Conservation (phyloP, 2,797 vertebrate species). For the Fistularia commersonii region DNA sequence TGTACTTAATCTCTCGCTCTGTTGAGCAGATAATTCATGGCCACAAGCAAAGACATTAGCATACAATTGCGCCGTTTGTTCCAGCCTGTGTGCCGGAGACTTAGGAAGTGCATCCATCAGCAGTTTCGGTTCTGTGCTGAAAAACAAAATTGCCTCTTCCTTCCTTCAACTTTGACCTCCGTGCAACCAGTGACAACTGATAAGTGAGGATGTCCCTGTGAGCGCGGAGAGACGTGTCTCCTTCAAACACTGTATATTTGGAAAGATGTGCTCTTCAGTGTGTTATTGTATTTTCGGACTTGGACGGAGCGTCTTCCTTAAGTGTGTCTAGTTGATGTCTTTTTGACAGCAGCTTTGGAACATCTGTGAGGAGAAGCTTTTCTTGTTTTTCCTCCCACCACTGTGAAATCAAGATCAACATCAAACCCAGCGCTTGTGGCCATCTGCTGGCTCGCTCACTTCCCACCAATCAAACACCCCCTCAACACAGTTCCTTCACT, state of each 20-base stretch:
- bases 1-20: conserved; percentile 69
- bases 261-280: conserved; percentile 14
- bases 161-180: conserved; percentile 67
- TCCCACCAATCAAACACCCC: conserved; percentile 68
- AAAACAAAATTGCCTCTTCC: conserved; percentile 70
- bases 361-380: conserved; percentile 64
- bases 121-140: conserved; percentile 56
- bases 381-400: conserved; percentile 12
- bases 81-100: conserved; percentile 40
- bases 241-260: conserved; percentile 27
- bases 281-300: conserved; percentile 13
- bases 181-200: conserved; percentile 57
- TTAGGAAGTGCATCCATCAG: conserved; percentile 69
- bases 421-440: conserved; percentile 68
- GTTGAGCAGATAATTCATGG: conserved; percentile 65
- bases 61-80: conserved; percentile 57
- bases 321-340: conserved; percentile 19
- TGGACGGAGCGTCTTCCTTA: conserved; percentile 23
- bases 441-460: conserved; percentile 73
- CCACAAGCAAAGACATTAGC: conserved; percentile 65
- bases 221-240: conserved; percentile 29
- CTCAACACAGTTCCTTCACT: conserved; percentile 25
- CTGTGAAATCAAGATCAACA: conserved; percentile 71
- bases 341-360: conserved; percentile 73
- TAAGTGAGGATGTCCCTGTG: conserved; percentile 48